These are phyloP conservation scores for Rhagium mordax DNA, from an alignment of 2,888 invertebrate genomes.

Conservation along the genomic window DNA sequence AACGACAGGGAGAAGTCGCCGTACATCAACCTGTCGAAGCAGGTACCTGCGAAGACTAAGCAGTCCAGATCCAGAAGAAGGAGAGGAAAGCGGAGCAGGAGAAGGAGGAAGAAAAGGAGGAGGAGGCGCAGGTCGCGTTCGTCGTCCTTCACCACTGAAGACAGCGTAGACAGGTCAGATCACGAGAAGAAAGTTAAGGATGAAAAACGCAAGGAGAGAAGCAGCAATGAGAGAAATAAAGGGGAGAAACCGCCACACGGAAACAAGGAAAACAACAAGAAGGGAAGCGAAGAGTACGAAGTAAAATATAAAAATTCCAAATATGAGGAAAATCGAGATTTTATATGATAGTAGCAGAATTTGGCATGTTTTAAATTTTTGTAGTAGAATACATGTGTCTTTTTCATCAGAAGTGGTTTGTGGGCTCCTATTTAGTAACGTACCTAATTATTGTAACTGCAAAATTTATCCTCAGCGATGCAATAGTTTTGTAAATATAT, in stretches of 20 bases:
- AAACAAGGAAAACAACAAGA: background rate
- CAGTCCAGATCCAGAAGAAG: slow-evolving; percentile 27
- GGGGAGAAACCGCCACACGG: background rate
- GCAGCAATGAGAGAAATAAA: background rate
- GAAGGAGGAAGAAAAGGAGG: slow-evolving; percentile 32
- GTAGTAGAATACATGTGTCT: background rate
- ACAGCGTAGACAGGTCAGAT: slow-evolving; percentile 5
- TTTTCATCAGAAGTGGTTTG: background rate
- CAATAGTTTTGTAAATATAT: background rate
- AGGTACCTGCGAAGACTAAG: slow-evolving; percentile 38
- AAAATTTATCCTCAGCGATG: background rate
- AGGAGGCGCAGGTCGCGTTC: slow-evolving; percentile 21
- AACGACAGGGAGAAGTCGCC: slow-evolving; percentile 48
- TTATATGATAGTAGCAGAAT: slow-evolving; percentile 6
- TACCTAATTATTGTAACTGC: background rate
- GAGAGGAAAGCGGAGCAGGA: background rate
- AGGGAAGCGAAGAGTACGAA: slow-evolving; percentile 12
- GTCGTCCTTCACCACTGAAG: slow-evolving; percentile 7
- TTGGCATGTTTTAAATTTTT: background rate
- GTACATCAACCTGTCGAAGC: slow-evolving; percentile 47
- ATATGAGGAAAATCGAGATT: slow-evolving; percentile 19
- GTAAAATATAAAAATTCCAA: slow-evolving; percentile 22
- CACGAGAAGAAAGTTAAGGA: background rate
- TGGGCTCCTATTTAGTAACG: background rate
- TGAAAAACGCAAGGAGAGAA: background rate